Evolutionary conservation across 2,113 vertebrate genomes (phyloP).

Genomic region (Hyla sarda): DNA sequence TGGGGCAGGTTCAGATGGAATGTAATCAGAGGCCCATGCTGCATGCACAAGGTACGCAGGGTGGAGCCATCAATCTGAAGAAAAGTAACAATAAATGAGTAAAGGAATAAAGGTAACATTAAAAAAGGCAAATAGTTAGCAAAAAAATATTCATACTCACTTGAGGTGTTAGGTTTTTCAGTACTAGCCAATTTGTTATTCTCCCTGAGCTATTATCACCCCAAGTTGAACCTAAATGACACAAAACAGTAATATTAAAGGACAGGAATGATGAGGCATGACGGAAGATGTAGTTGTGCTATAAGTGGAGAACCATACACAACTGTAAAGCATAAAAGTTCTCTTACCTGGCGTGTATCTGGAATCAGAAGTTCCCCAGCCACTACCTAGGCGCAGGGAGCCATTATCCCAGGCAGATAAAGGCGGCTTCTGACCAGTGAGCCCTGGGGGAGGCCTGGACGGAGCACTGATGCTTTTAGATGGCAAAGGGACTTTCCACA

Average conservation of each 20-base stretch:
- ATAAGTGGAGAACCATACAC: too few relatives aligned
- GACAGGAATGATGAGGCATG: too few relatives aligned
- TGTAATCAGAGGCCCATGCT: slow-evolving; percentile 98
- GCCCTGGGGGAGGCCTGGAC: slow-evolving; percentile 95
- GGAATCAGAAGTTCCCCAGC: slow-evolving; percentile 90
- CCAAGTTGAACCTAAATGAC: slow-evolving; percentile 88
- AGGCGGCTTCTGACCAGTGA: slow-evolving; percentile 93
- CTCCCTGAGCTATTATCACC: slow-evolving; percentile 98
- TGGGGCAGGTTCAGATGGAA: slow-evolving; percentile 99
- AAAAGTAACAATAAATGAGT: not conserved
- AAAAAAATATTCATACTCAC: slow-evolving; percentile 70
- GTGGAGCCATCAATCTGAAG: slow-evolving; percentile 96
- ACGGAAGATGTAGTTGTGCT: too few relatives aligned
- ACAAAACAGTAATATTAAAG: not conserved
- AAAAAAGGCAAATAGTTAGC: not conserved
- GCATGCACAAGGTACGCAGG: slow-evolving; percentile 99
- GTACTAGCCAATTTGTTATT: slow-evolving; percentile 97
- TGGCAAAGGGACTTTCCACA: slow-evolving; percentile 99
- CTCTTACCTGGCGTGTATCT: slow-evolving; percentile 93
- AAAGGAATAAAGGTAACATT: not conserved
- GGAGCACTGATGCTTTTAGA: slow-evolving; percentile 94
- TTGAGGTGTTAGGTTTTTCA: slow-evolving; percentile 99
- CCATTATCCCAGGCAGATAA: slow-evolving; percentile 89
- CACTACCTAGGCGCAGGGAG: slow-evolving; percentile 84
- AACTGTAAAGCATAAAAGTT: too few relatives aligned